Evolutionary conservation across 2,113 vertebrate genomes (phyloP).

Genomic region (Coreoperca whiteheadi): DNA sequence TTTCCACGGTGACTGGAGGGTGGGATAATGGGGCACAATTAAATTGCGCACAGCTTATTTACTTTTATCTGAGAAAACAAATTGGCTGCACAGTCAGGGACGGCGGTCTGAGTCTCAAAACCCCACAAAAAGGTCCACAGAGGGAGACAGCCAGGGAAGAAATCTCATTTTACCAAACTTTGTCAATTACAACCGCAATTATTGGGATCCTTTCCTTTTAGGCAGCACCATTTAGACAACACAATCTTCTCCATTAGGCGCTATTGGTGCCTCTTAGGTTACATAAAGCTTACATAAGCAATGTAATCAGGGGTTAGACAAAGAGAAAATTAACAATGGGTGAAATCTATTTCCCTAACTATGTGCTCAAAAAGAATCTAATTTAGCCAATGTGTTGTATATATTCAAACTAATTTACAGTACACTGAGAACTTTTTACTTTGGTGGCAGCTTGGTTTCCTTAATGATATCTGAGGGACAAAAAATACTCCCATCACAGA

Average conservation of each 20-base stretch:
- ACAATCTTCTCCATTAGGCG: conserved; percentile 28
- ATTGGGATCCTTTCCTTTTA: conserved; percentile 50
- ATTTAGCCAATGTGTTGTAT: conserved; percentile 47
- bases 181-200: conserved; percentile 70
- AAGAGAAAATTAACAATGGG: conserved; percentile 63
- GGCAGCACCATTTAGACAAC: conserved; percentile 48
- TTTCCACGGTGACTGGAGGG: conserved; percentile 65
- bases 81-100: conserved; percentile 68
- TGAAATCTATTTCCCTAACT: conserved; percentile 58
- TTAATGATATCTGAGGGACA: conserved; percentile 41
- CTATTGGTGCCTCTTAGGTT: conserved; percentile 49
- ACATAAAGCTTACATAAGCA: conserved; percentile 52
- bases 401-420: conserved; percentile 49
- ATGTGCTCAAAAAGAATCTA: conserved; percentile 48
- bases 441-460: not conserved
- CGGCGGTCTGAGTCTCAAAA: conserved; percentile 44
- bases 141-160: conserved; percentile 46
- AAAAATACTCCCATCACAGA: conserved; percentile 27
- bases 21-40: conserved; percentile 81
- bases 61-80: conserved; percentile 81
- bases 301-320: conserved; percentile 48
- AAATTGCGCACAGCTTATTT: conserved; percentile 80
- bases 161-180: conserved; percentile 69
- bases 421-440: conserved; percentile 16
- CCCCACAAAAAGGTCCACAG: conserved; percentile 62